A percentile compares a stretch with the other conserved stretches of the same genome.
phyloP scores from a whole-genome alignment of 2,888 invertebrate genomes.

The Eustalomyia histrio region DNA sequence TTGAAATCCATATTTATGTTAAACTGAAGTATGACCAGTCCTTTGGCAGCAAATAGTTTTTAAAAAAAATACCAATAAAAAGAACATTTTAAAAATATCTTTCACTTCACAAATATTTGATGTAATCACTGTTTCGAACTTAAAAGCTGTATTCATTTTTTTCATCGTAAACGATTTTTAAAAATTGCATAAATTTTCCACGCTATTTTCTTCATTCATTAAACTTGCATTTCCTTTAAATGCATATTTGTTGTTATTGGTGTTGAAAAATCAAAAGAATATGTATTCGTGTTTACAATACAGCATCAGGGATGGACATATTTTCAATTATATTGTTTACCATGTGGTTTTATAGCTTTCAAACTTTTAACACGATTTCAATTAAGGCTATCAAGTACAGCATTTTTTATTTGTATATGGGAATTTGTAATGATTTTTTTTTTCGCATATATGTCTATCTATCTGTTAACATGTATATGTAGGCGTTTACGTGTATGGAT shows the following conservation, averaged over 20 bases:
- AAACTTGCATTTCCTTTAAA: neutral
- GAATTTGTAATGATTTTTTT: constrained; percentile 18
- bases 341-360: constrained; percentile 60
- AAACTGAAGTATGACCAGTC: no score
- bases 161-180: no score
- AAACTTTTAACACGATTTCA: constrained; percentile 64
- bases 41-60: no score
- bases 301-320: constrained; percentile 29
- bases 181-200: neutral
- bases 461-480: neutral
- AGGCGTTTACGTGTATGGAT: neutral
- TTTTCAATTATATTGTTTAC: constrained; percentile 64
- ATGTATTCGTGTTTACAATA: neutral
- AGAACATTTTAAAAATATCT: no score
- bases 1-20: no score
- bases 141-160: no score
- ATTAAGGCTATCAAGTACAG: constrained; percentile 53
- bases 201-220: neutral
- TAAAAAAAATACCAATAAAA: no score
- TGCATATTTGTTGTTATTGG: neutral
- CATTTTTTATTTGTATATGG: constrained; percentile 22
- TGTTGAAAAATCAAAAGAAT: neutral
- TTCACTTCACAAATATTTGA: no score
- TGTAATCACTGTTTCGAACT: no score
- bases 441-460: neutral